Evolutionary conservation across 2,113 vertebrate genomes (phyloP), one percentile per base, ranked within the genome.

Genomic region (Eudorcas thomsonii): DNA sequence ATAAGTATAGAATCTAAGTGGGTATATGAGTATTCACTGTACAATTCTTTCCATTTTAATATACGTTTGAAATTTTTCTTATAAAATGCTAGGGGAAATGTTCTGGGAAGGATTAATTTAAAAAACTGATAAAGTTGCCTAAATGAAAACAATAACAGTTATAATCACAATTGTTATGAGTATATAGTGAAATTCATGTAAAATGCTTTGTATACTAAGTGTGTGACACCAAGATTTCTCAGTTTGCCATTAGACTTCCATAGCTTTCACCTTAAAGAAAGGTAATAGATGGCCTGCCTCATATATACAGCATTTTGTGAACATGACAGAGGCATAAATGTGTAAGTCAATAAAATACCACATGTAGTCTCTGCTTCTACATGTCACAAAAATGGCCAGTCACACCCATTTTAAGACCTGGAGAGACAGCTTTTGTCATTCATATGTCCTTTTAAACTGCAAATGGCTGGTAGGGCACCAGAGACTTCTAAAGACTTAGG

Each of bases 391-490:
- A 90, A 45, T 16, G 48, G 26, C 43, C 54, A 93, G 50, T 48
- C 93, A 92, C 7, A 77, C 39, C 52, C 59, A 92, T 19, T 60
- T 83, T 33, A 85, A 48, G n/a, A 88, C 17, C 50, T 52, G 21
- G 39, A 13, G 48, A 87, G 15, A 62, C 43, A 83, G 52, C n/a
- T 55, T 55, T 84, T 84, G 81, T 16, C 7, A 12, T 57, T 57
- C 33, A 25, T 59, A 52, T 30, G 16, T 85, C 86, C 23, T 96
- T 96, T 83, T 91, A 83, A 92, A 94, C 54, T 89, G 89, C 87
- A 88, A 92, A 64, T 82, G 80, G 81, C 43, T 7, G 43, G 52
- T 9, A 45, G 54, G 11, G 60, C 67, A 77, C 48, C 59, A 78
- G 54, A 36, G 7, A 55, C 52, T 60, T 55, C 39, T 50, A 77